A percentile compares a stretch with the other conserved stretches of the same genome.
These are phyloP conservation scores for Oenanthe melanoleuca DNA, from an alignment of 2,113 vertebrate species.

Conservation along the genomic window DNA sequence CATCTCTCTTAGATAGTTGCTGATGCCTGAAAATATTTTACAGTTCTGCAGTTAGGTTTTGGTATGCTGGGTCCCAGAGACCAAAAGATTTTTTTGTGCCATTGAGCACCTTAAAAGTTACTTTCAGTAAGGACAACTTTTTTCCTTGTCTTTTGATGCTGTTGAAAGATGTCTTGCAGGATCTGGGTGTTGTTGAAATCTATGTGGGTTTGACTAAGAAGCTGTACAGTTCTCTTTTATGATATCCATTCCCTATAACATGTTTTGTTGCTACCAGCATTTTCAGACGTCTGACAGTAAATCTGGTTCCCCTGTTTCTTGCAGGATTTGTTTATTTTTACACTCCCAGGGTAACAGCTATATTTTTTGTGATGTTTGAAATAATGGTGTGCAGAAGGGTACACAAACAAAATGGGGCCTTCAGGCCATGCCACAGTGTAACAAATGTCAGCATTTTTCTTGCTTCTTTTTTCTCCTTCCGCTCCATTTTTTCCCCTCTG, in stretches of 20 bases:
- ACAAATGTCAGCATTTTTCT: constrained; percentile 1
- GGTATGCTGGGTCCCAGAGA: not conserved
- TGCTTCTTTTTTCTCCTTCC: not conserved
- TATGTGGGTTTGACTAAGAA: not conserved
- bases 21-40: not conserved
- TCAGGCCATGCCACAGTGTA: not conserved
- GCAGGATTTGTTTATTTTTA: constrained; percentile 21
- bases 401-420: not conserved
- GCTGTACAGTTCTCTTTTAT: not conserved
- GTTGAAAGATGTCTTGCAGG: not conserved
- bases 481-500: not conserved
- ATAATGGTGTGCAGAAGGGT: not conserved
- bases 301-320: not conserved
- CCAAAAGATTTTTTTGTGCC: not conserved
- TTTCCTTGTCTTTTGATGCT: not conserved
- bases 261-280: constrained; percentile 10
- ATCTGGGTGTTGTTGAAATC: not conserved
- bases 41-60: not conserved
- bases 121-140: not conserved
- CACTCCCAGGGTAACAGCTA: not conserved
- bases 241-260: not conserved
- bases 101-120: fast-evolving
- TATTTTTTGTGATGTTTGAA: constrained; percentile 1
- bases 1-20: not conserved
- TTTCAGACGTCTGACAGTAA: constrained; percentile 21